Conservation (phyloP, 2,113 vertebrate genomes). For the Arenaria interpres region DNA sequence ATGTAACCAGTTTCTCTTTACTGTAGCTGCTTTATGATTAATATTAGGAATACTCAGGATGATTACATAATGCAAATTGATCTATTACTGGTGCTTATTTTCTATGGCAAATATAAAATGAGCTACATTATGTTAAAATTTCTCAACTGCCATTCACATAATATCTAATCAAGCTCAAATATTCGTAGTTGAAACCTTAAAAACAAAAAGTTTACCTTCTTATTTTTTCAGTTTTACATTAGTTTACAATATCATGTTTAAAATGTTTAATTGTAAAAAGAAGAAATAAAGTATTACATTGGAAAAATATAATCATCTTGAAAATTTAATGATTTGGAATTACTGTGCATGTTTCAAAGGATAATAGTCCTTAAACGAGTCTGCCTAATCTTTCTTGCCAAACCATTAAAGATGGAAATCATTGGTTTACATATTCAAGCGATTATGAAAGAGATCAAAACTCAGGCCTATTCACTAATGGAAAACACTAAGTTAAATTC, state of each 20-base stretch:
- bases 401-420: constrained; percentile 23
- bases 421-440: constrained; percentile 26
- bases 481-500: not conserved
- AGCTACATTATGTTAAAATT: not conserved
- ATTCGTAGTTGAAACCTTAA: not conserved
- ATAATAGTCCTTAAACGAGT: constrained; percentile 14
- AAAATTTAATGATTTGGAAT: constrained; percentile 27
- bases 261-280: constrained; percentile 2
- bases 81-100: not conserved
- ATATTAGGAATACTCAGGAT: not conserved
- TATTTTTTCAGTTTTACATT: not conserved
- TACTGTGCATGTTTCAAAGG: constrained; percentile 2
- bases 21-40: not conserved
- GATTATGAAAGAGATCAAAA: constrained; percentile 38
- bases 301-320: not conserved
- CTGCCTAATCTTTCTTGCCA: constrained; percentile 31
- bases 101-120: not conserved
- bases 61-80: not conserved
- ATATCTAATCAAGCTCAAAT: not conserved
- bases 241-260: not conserved
- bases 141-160: not conserved
- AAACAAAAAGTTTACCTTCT: not conserved
- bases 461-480: not conserved
- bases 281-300: not conserved
- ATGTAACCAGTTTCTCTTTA: not conserved